Conservation (phyloP, 2,113 vertebrate genomes). For the Microcebus lehilahytsara region DNA sequence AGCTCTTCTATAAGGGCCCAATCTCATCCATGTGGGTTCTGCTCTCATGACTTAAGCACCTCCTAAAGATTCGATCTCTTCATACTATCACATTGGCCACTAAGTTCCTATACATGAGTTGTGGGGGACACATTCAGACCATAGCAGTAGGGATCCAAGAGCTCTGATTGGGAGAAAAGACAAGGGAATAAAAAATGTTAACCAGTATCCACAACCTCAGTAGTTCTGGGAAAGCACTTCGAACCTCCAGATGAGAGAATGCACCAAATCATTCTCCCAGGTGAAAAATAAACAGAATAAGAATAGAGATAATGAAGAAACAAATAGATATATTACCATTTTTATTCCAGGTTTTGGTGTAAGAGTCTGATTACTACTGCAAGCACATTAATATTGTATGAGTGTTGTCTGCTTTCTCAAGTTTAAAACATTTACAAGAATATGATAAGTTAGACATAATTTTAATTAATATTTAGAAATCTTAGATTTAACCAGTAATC, state of each 20-base stretch:
- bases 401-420: neutral
- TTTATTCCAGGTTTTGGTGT: neutral
- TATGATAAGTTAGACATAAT: neutral
- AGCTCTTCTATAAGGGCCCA: no score
- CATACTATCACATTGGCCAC: neutral
- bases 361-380: neutral
- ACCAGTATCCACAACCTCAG: neutral
- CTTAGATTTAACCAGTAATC: slow-evolving; percentile 22
- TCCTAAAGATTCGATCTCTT: neutral
- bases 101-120: neutral
- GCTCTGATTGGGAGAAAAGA: neutral
- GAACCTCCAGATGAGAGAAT: neutral
- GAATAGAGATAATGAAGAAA: neutral
- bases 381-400: neutral
- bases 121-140: neutral
- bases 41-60: neutral
- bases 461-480: slow-evolving; percentile 61
- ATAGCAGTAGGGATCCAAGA: neutral
- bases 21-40: neutral
- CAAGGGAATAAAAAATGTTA: neutral
- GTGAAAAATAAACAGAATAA: neutral
- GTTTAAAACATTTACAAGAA: slow-evolving; percentile 58
- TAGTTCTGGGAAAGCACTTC: neutral
- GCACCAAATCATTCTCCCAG: neutral
- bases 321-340: neutral